Base-by-base conservation (phyloP, 1,140 invertebrate genomes). In the Trachymyrmex septentrionalis region DNA sequence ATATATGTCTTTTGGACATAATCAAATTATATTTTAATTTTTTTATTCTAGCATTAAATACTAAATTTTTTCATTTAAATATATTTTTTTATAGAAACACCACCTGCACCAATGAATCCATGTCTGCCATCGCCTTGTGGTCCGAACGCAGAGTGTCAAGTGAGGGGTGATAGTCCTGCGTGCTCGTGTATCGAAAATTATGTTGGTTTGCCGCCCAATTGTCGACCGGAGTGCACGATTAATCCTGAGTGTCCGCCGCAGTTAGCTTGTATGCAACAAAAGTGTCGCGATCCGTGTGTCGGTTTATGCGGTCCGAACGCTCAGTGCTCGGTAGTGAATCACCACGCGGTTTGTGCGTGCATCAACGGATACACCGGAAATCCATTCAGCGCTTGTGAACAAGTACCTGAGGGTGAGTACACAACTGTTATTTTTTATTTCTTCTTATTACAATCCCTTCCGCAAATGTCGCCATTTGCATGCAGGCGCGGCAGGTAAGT, bases 111-210 rank as follows among this genome's bases (percentile, higher is more conserved):
- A 63, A 87, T 93, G 12, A 96, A 97, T 92, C 96, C 96, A 2
- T 97, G 97, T 88, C 88, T 95, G 19, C 96, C 96, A 63, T 96
- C 96, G 21, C 96, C 97, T 0, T 97, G 96, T 86, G 96, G 96
- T 27, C 95, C 95, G 0, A 96, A 96, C 90, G 95, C 96, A 0
- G 92, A 96, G 10, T 97, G 96, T 85, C 91, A 95, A 86, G 94
- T 96, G n/a, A 93, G 95, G 1, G 96, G 95, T 14, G 95, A 96
- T 4, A 94, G 91, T 84, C 94, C 95, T 2, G 95, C 95, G 0
- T 96, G 96, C 91, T 95, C 95, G 10, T 96, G 96, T 82, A 92
- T 95, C 19, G 93, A 94, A 27, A 96, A 96, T 90, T 96, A 96
- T 89, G 94, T 96, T 21, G 96, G 96, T 77, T 92, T 93, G 14